Base-by-base conservation (phyloP, 2,888 invertebrate genomes). In the Amiota minor region DNA sequence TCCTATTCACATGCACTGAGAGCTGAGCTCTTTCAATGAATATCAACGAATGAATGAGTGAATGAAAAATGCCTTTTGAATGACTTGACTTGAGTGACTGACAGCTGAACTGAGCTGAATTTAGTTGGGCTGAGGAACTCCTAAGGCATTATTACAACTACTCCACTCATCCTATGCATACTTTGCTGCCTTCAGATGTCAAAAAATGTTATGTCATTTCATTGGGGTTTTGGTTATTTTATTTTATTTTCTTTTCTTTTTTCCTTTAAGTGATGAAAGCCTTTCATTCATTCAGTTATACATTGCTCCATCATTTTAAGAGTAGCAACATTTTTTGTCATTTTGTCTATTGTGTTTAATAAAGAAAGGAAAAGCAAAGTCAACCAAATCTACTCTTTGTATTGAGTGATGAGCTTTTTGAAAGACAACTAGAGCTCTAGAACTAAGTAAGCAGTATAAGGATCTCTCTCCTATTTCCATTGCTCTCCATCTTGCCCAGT, bases 211-310 rank as follows among this genome's bases (percentile, higher is more conserved):
- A 62, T 62, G 62, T 14, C 62, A 23, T 62, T 23, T 45, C 35
- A 11, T 62, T 62, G 2, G 2, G 2, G 35, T 35, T 35, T 35
- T 35, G 35, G 2, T 35, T 35, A 35, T 35, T 35, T 35, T 35
- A 35, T 35, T 35, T 35, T 6, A 2, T 0, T 35, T 6, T 35
- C n/a, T 35, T 35, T 35, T 35, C 6, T 35, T 35, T 35, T 35
- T 35, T 35, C 3, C 35, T 35, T 35, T 35, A 35, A 35, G 35
- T 35, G 35, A 35, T 35, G 35, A 53, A 53, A 53, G 53, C 53
- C 12, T 53, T 53, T 49, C 65, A 67, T 49, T 67, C 67, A 20
- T 9, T 67, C 67, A 50, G 20, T 68, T 53, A 20, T 47, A 53
- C 67, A 68, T 68, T 68, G 11, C 18, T 59, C 12, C 59, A 59